Evolutionary conservation across 2,888 invertebrate genomes (phyloP), one percentile per base, ranked within the genome.

Genomic region (Esperia sulphurella): DNA sequence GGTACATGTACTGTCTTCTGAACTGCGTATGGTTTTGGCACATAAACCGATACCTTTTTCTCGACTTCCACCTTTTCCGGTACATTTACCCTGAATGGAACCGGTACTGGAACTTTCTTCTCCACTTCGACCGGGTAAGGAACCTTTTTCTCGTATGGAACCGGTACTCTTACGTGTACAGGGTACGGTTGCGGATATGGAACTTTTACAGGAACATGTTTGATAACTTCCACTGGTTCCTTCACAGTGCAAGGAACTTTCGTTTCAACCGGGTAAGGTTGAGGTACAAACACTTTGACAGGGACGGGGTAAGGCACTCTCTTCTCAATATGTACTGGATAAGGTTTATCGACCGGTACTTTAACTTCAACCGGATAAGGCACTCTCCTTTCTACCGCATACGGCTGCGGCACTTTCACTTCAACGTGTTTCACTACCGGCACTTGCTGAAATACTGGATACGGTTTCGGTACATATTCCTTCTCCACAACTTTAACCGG

Each of bases 401-500:
- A 3, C 87, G 89, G 35, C 2, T 83, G 79, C 9, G 85, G 85
- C 21, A 87, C 86, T 65, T 79, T 85, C 12, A 90, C 85, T 61
- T 82, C 71, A 10, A 89, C 80, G 8, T 79, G 80, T 59, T 81
- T 82, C 9, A 79, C 54, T 13, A 88, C 69, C 9, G 88, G 88
- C 14, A 90, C 83, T 37, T 83, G 84, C 43, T 87, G 87, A 41
- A 85, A 65, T 41, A 90, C 79, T 1, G 90, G 85, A 53, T 87
- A 90, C 2, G 90, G 90, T 61, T 81, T 84, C 14, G 90, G 83
- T 8, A 90, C 67, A 53, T 89, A 90, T 54, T 90, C 87, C 56
- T 87, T 90, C 58, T 90, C 87, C 4, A 90, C 67, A 39, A 90
- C 90, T 63, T 89, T 90, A 29, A 90, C 87, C 0, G 91, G 91